phyloP scores from a whole-genome alignment of 1,140 invertebrate species.

The Heliconius hewitsoni region DNA sequence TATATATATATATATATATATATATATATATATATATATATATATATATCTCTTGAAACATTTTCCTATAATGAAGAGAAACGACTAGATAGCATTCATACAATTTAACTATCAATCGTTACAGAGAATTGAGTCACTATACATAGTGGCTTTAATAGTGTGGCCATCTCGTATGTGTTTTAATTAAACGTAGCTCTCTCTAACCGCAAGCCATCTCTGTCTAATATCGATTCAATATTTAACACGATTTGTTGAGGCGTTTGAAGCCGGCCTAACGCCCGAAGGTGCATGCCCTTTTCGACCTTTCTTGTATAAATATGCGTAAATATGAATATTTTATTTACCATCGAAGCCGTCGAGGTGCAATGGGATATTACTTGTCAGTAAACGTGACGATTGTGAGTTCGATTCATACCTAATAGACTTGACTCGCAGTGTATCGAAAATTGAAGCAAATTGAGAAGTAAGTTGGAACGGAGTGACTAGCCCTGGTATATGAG shows the following conservation, averaged over 20 bases:
- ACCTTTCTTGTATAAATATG: slow-evolving; percentile 1
- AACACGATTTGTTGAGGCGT: slow-evolving; percentile 42
- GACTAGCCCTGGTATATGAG: too few relatives aligned
- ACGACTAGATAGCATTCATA: too few relatives aligned
- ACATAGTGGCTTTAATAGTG: not conserved
- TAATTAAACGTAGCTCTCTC: slow-evolving; percentile 35
- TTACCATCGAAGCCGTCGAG: not conserved
- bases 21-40: too few relatives aligned
- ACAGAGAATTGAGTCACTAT: slow-evolving; percentile 7
- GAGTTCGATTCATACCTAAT: too few relatives aligned
- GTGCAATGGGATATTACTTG: too few relatives aligned
- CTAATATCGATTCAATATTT: slow-evolving; percentile 44
- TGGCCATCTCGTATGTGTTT: slow-evolving; percentile 21
- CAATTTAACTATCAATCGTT: not conserved
- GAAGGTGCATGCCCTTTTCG: slow-evolving; percentile 24
- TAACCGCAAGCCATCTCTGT: slow-evolving; percentile 27
- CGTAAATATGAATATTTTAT: not conserved
- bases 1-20: too few relatives aligned
- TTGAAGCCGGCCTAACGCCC: slow-evolving; percentile 36
- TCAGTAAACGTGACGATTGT: too few relatives aligned
- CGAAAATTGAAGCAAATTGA: too few relatives aligned
- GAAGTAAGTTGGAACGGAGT: too few relatives aligned
- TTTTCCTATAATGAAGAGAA: too few relatives aligned
- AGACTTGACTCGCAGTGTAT: too few relatives aligned
- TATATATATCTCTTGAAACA: too few relatives aligned